Evolutionary conservation across 2,797 vertebrate species (phyloP), one percentile per base, ranked within the genome.

Genomic region (Crax fasciolata): DNA sequence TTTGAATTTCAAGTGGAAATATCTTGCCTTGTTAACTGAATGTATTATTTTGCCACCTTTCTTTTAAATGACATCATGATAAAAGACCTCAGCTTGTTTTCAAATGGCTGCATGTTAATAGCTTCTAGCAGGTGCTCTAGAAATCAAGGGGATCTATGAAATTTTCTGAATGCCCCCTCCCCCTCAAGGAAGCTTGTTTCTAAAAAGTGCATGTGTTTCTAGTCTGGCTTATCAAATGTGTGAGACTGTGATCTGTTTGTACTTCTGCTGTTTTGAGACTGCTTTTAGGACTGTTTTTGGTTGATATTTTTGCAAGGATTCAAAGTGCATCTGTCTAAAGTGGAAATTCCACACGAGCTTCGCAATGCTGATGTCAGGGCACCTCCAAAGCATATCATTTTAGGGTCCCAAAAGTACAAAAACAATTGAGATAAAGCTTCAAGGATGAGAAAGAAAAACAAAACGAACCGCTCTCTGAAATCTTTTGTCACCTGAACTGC

Each of bases 41-140:
- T n/a, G 48, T 57, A 76, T 35, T 91, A 51, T 80, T 93, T 95
- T 91, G 82, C 79, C 89, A 93, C 72, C 51, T 92, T 95, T 87
- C 72, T 89, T 89, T 84, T 77, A 92, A 87, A 74, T 77, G 65
- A 85, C 79, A 77, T 92, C 23, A 83, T 61, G 54, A 87, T 94
- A 91, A 87, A 94, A 87, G 57, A 89, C 71, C 66, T 93, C 80
- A 87, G 93, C 89, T 82, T 91, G 87, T 83, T 95, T 95, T 92
- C 57, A 66, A 82, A 87, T 79, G 71, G 21, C 61, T 91, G 82
- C 72, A 85, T 82, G 68, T 87, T 95, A 94, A 93, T 91, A 87
- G 52, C 57, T 89, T 91, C 46, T 55, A 89, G 95, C 82, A 93
- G 91, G 82, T 94, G 96, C 84, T 91, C 12, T 59, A 76, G 72